Evolutionary conservation across 2,888 invertebrate genomes (phyloP).

Genomic region (Chalcis sispes): DNA sequence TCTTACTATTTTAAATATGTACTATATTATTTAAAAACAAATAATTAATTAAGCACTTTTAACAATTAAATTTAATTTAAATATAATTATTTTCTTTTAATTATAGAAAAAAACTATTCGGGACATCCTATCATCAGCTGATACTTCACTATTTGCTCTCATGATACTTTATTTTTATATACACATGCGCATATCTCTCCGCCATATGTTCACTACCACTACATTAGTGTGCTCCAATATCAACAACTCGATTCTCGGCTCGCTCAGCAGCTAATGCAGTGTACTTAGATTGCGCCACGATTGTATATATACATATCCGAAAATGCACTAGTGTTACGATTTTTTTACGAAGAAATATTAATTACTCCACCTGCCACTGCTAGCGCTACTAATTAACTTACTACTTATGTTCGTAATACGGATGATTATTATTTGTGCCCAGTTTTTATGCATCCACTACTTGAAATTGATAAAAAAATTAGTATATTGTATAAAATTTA

Average conservation of each 20-base stretch:
- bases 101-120: not conserved
- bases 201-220: not conserved
- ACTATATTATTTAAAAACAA: not conserved
- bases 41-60: not conserved
- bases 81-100: not conserved
- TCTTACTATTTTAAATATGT: not conserved
- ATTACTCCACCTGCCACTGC: too few relatives aligned
- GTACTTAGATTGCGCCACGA: too few relatives aligned
- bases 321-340: too few relatives aligned
- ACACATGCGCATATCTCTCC: not conserved
- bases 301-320: too few relatives aligned
- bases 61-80: not conserved
- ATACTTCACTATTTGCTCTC: constrained; percentile 9
- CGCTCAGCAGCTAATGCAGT: not conserved
- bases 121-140: not conserved
- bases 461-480: too few relatives aligned
- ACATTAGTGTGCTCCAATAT: too few relatives aligned
- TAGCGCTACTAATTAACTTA: too few relatives aligned
- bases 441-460: too few relatives aligned
- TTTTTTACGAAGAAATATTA: too few relatives aligned
- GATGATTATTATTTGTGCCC: too few relatives aligned
- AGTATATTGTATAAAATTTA: too few relatives aligned
- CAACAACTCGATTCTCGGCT: not conserved
- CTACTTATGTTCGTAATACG: too few relatives aligned
- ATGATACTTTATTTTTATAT: constrained; percentile 18